Percentiles rank a stretch among this genome's conserved stretches.
These are phyloP conservation scores for Dromococcyx pavoninus DNA, from an alignment of 2,797 vertebrate genomes.

Conservation along the genomic window DNA sequence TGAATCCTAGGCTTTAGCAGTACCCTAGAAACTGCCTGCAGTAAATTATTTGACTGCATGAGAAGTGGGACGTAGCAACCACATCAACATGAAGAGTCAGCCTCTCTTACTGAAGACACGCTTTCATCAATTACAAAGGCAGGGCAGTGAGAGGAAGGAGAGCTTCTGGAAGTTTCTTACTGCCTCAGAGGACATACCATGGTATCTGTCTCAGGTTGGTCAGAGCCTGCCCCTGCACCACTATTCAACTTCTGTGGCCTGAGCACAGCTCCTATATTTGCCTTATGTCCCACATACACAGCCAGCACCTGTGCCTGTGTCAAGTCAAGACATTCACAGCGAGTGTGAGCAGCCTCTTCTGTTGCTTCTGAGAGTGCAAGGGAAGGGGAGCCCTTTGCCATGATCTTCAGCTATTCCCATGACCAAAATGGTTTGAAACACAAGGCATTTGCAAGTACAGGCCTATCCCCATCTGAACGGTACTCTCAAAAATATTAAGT, in stretches of 20 bases:
- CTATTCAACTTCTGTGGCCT: neutral
- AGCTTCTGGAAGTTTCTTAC: neutral
- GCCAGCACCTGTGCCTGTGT: neutral
- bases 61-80: neutral
- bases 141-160: neutral
- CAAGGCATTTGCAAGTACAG: neutral
- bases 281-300: neutral
- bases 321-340: neutral
- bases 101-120: neutral
- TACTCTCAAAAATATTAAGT: neutral
- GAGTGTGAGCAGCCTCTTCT: rapidly evolving
- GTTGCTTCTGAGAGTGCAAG: neutral
- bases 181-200: neutral
- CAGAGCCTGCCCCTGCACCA: neutral
- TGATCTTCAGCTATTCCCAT: neutral
- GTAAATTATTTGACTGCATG: neutral
- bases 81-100: neutral
- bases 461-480: neutral
- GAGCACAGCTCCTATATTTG: neutral
- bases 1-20: neutral
- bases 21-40: neutral
- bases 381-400: neutral
- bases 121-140: neutral
- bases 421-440: neutral
- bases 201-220: neutral